These are phyloP conservation scores for Typhlomys cinereus DNA, from an alignment of 2,113 vertebrate species.

Conservation along the genomic window DNA sequence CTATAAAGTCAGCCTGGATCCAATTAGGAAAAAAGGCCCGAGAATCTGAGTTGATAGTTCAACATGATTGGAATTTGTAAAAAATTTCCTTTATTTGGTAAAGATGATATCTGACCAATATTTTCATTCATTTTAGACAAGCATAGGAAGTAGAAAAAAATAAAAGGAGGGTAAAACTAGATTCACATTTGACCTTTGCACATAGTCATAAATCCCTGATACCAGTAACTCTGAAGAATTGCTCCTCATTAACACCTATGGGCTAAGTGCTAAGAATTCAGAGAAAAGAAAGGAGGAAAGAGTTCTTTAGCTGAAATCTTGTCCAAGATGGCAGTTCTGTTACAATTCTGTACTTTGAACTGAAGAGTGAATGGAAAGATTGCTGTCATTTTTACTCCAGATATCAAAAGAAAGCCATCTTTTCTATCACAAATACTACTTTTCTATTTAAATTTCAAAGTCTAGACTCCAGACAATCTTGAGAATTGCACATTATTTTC, in stretches of 20 bases:
- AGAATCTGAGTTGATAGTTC: slow-evolving; percentile 28
- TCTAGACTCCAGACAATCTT: slow-evolving; percentile 52
- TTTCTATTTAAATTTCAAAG: not conserved
- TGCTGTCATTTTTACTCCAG: not conserved
- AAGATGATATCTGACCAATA: slow-evolving; percentile 38
- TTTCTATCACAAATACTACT: not conserved
- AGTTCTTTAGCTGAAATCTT: slow-evolving; percentile 26
- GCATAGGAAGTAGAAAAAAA: slow-evolving; percentile 21
- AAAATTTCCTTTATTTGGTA: slow-evolving; percentile 45
- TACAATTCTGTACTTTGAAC: slow-evolving; percentile 23
- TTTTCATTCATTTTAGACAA: slow-evolving; percentile 33
- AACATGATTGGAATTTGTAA: slow-evolving; percentile 40
- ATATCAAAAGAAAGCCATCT: slow-evolving; percentile 21
- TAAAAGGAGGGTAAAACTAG: slow-evolving; percentile 35
- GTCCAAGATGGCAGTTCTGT: slow-evolving; percentile 27
- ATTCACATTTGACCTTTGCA: slow-evolving; percentile 43
- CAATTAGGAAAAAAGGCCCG: not conserved
- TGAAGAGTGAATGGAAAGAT: not conserved
- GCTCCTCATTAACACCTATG: not conserved
- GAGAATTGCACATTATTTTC: slow-evolving; percentile 28
- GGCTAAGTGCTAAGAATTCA: slow-evolving; percentile 1
- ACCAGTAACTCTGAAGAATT: not conserved
- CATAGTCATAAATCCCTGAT: slow-evolving; percentile 60
- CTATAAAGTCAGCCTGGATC: slow-evolving; percentile 19
- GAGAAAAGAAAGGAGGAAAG: slow-evolving; percentile 59